These are phyloP conservation scores for Eulemur albifrons DNA, from an alignment of 2,797 vertebrate species.

Conservation along the genomic window DNA sequence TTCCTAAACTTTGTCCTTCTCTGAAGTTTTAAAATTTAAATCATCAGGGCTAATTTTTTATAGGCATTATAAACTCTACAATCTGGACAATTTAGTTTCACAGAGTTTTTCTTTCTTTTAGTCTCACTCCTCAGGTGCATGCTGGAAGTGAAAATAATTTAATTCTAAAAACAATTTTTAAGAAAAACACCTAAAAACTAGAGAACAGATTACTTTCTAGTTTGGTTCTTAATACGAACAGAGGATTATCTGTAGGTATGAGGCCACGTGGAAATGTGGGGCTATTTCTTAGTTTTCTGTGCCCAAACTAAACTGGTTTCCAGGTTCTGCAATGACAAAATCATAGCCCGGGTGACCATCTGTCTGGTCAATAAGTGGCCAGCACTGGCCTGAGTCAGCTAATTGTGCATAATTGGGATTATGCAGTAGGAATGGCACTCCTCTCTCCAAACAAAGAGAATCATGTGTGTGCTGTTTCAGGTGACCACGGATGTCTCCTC, in stretches of 20 bases:
- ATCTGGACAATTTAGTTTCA: background rate
- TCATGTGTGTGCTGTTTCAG: background rate
- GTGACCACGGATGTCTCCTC: constrained; percentile 40
- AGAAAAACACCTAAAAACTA: background rate
- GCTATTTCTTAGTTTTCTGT: background rate
- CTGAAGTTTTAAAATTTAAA: constrained; percentile 44
- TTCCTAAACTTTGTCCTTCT: constrained; percentile 15
- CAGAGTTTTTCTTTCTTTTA: background rate
- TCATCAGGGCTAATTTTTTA: constrained; percentile 26
- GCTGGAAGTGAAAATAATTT: background rate
- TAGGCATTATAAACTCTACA: background rate
- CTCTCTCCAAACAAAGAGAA: constrained; percentile 50
- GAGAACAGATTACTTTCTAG: background rate
- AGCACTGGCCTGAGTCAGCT: background rate
- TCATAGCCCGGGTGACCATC: background rate
- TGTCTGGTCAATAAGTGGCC: constrained; percentile 43
- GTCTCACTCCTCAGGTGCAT: background rate
- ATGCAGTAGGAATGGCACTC: background rate
- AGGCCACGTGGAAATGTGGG: background rate
- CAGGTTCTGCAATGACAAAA: constrained; percentile 23
- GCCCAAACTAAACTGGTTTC: background rate
- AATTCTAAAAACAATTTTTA: background rate
- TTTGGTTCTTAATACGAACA: background rate
- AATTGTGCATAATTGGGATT: constrained; percentile 47
- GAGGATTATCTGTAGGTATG: background rate